Percentiles rank a stretch among this genome's conserved stretches.
Conservation (phyloP, 2,888 invertebrate species). For the Lypha dubia region DNA sequence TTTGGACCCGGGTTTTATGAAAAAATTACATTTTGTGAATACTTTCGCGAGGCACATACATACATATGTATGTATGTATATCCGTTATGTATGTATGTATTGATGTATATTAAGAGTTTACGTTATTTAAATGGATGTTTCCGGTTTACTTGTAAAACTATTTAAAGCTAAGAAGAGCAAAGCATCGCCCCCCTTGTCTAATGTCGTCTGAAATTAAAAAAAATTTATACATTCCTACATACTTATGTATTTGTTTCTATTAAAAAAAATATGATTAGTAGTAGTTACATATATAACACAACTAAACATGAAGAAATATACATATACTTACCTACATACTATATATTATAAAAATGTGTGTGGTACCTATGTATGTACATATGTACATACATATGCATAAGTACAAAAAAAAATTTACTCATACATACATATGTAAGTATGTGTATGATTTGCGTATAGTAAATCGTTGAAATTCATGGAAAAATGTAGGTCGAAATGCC, state of each 20-base stretch:
- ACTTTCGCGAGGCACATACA: background rate
- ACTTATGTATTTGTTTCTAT: background rate
- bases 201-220: slow-evolving; percentile 14
- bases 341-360: slow-evolving; percentile 12
- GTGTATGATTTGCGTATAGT: slow-evolving; percentile 56
- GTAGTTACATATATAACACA: slow-evolving; percentile 1
- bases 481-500: slow-evolving; percentile 62
- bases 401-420: slow-evolving; percentile 35
- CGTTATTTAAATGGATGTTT: slow-evolving; percentile 65
- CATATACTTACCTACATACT: too few relatives aligned
- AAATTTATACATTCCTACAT: too few relatives aligned
- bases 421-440: too few relatives aligned
- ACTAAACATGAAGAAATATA: background rate
- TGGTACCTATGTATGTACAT: background rate
- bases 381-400: background rate
- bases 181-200: slow-evolving; percentile 7
- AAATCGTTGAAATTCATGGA: slow-evolving; percentile 65
- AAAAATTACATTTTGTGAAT: background rate
- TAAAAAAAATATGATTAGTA: background rate
- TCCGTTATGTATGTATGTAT: too few relatives aligned
- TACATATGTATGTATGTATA: background rate
- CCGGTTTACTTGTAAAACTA: slow-evolving; percentile 62
- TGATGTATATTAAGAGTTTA: background rate
- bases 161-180: slow-evolving; percentile 8
- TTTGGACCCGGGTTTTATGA: background rate